These are phyloP conservation scores for Thalassaphorura encarpata DNA, from an alignment of 1,140 invertebrate species.

Conservation along the genomic window DNA sequence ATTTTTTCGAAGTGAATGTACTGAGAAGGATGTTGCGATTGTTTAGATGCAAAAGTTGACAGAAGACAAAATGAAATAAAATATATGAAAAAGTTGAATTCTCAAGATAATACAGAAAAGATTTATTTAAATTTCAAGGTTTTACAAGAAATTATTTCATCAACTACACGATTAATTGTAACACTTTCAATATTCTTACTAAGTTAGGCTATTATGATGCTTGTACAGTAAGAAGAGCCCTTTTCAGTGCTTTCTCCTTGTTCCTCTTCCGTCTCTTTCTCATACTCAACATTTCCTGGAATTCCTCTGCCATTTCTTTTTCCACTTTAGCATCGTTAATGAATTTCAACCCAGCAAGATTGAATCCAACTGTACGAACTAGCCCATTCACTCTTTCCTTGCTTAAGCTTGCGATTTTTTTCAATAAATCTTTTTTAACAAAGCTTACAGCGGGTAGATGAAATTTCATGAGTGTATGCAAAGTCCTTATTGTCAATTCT, in stretches of 20 bases:
- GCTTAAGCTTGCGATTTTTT: constrained; percentile 10
- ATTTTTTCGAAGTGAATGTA: no score
- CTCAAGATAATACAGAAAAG: no score
- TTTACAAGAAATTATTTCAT: no score
- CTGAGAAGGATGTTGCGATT: no score
- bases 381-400: constrained; percentile 13
- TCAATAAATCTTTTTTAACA: constrained; percentile 17
- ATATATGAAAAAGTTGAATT: no score
- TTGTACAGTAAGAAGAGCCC: constrained; percentile 54
- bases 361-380: constrained; percentile 76
- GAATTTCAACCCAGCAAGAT: constrained; percentile 70
- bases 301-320: constrained; percentile 63
- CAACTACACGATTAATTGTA: no score
- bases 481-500: constrained; percentile 21
- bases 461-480: constrained; percentile 26
- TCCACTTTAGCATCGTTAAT: constrained; percentile 67
- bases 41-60: no score
- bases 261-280: constrained; percentile 57
- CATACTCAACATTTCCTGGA: constrained; percentile 45
- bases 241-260: constrained; percentile 56
- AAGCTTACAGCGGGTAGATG: constrained; percentile 18
- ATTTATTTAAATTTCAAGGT: no score
- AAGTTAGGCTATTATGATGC: no score
- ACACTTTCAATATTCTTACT: no score
- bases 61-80: no score